Base-by-base conservation (phyloP, 2,113 vertebrate genomes). In the Dipodomys merriami region DNA sequence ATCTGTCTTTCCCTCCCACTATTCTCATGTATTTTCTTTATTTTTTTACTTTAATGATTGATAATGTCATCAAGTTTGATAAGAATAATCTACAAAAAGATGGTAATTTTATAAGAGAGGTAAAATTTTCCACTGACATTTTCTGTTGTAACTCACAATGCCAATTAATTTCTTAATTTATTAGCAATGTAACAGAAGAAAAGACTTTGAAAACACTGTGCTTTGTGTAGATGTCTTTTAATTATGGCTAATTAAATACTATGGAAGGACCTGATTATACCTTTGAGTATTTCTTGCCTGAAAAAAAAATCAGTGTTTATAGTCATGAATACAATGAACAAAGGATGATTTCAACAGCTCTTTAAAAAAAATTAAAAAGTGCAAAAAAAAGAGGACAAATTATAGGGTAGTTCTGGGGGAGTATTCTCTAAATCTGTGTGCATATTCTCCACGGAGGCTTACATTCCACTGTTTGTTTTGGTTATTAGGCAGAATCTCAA, bases 131-230 rank as follows among this genome's bases (percentile, higher is more conserved):
- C 93, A 91, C 90, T 97, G 97, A 95, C 96, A 97, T 97, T 97
- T 97, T 92, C 94, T 94, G 96, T 97, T 97, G 95, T 98, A 97
- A 97, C 97, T 97, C 97, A 96, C 95, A 96, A 96, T 97, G 96
- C 96, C 97, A 98, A 98, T 98, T 98, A 98, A 98, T 98, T 98
- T 97, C 95, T 97, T 98, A 98, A 98, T 98, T 98, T 97, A 98
- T 98, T 98, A 98, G 91, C 97, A 97, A 93, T 94, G 93, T 97
- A 98, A 97, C 97, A 98, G 96, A 97, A 98, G 97, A 97, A 97
- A 29, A 97, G 96, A 86, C 97, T 98, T 98, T 97, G 97, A 97
- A 98, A 98, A 98, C 96, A 97, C 96, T 76, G 92, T 81, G 94
- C 96, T 98, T 98, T 98, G 95, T 98, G 96, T 98, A 96, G 97